phyloP scores from a whole-genome alignment of 2,113 vertebrate genomes.

The Cochlearius cochlearius region DNA sequence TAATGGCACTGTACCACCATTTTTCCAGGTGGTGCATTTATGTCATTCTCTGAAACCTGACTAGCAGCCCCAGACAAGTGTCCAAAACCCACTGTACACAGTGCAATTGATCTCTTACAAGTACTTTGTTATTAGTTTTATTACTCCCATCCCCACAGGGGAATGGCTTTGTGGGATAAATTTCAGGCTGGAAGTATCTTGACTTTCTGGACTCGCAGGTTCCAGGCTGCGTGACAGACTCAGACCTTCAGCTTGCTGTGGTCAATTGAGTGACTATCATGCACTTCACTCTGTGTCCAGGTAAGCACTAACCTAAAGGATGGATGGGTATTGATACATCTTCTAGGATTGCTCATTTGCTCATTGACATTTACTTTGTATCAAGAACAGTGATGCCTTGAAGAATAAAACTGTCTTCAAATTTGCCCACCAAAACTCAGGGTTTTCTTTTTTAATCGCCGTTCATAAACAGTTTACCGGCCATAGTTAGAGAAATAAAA shows the following conservation, averaged over 20 bases:
- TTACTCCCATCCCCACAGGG: background rate
- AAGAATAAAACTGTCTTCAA: background rate
- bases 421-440: background rate
- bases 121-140: background rate
- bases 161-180: background rate
- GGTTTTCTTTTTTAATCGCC: background rate
- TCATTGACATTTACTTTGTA: background rate
- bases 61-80: background rate
- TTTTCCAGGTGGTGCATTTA: background rate
- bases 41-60: background rate
- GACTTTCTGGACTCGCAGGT: background rate
- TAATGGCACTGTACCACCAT: background rate
- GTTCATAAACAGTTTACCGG: background rate
- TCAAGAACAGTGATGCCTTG: background rate
- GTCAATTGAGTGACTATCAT: background rate
- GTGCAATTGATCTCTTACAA: background rate
- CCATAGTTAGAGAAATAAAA: background rate
- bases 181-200: background rate
- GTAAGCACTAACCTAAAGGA: background rate
- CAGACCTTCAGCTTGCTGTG: background rate
- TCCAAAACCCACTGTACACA: background rate
- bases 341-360: background rate
- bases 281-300: background rate
- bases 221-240: background rate
- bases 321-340: background rate